phyloP scores from a whole-genome alignment of 2,113 vertebrate species.

The Setophaga kirtlandii region DNA sequence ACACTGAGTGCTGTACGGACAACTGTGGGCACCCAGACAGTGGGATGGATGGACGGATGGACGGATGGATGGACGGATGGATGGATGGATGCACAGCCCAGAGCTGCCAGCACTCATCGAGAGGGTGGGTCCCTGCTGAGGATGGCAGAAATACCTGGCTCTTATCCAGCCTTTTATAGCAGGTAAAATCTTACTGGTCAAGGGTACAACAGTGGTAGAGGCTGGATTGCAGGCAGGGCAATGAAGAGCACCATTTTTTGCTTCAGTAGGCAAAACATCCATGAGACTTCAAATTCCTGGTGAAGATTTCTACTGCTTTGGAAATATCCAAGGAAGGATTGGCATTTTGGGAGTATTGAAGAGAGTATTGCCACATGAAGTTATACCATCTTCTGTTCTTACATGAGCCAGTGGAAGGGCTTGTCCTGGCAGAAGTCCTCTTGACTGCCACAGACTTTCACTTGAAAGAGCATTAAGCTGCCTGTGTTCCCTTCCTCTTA shows the following conservation, averaged over 20 bases:
- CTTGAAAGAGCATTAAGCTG: not conserved
- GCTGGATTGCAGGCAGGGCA: not conserved
- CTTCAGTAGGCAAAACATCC: not conserved
- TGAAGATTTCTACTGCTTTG: not conserved
- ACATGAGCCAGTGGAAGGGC: not conserved
- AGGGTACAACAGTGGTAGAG: not conserved
- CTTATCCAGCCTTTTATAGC: not conserved
- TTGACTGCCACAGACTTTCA: not conserved
- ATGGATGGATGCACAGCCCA: rapidly evolving
- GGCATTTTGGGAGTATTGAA: not conserved
- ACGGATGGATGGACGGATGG: not conserved
- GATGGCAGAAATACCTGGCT: not conserved
- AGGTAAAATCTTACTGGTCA: not conserved
- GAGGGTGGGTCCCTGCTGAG: not conserved
- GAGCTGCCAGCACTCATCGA: rapidly evolving
- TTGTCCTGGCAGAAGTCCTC: not conserved
- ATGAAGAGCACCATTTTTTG: not conserved
- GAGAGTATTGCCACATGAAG: not conserved
- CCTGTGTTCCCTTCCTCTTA: not conserved
- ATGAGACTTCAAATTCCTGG: not conserved
- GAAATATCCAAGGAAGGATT: not conserved
- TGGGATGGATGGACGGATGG: not conserved
- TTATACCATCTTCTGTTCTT: not conserved
- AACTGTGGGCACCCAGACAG: not conserved
- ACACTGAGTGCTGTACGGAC: not conserved